Evolutionary conservation across 2,888 invertebrate genomes (phyloP).

Genomic region (Patella depressa): DNA sequence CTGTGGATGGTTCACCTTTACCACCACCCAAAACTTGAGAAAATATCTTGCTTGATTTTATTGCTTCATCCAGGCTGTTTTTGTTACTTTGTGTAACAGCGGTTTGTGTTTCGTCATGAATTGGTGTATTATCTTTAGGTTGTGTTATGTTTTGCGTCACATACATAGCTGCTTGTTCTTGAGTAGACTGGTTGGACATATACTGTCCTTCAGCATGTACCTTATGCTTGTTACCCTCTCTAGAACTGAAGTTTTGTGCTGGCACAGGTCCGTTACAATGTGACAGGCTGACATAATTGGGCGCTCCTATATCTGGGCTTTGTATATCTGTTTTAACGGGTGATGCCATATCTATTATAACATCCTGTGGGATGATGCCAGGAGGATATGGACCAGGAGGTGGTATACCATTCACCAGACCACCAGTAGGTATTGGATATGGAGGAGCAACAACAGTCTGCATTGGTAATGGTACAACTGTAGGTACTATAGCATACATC

Average conservation of each 20-base stretch:
- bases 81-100: too few species aligned
- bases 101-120: too few species aligned
- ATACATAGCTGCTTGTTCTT: too few species aligned
- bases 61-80: not conserved
- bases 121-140: too few species aligned
- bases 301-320: too few species aligned
- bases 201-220: too few species aligned
- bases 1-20: not conserved
- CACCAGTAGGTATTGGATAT: not conserved
- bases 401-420: not conserved
- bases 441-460: not conserved
- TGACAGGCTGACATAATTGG: too few species aligned
- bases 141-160: too few species aligned
- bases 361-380: not conserved
- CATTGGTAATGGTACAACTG: not conserved
- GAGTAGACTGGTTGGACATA: too few species aligned
- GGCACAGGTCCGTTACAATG: too few species aligned
- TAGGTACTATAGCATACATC: conserved; percentile 1
- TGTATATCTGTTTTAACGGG: not conserved
- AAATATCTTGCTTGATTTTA: conserved; percentile 2
- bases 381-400: not conserved
- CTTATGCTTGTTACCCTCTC: too few species aligned
- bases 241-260: too few species aligned
- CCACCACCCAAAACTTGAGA: not conserved
- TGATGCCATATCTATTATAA: conserved; percentile 4